Evolutionary conservation across 2,888 invertebrate species (phyloP), one percentile per base, ranked within the genome.

Genomic region (Lepidochrysops patricia): DNA sequence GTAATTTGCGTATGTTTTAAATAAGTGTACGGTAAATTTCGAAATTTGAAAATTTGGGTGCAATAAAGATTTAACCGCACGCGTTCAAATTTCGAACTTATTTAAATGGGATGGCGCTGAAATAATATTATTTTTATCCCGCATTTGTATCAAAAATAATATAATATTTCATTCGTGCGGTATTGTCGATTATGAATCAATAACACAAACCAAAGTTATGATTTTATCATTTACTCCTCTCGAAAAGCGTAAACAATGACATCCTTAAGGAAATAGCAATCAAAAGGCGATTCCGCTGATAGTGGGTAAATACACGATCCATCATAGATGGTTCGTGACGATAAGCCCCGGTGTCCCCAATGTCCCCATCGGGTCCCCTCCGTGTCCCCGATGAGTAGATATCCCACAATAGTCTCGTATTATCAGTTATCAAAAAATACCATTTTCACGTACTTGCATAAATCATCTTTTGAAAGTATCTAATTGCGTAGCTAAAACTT

Each of bases 291-390:
- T 54, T 32, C 19, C 54, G 6, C 5, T 19, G 54, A 29, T 15
- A 29, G 54, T 27, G 15, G 29, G 52, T 32, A 54, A 54, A 54
- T 54, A 54, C 25, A 19, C 50, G 32, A 49, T 50, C 48, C 27
- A 50, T 34, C 13, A 32, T 25, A 58, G 50, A 58, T 58, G 32
- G 58, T 23, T 58, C 50, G 49, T 58, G 58, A 58, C 19, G 43
- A 43, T 43, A 43, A 23, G n/a, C n/a, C 34, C 34, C n/a, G n/a
- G 12, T 12, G 32, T 32, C 32, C 32, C 32, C 32, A 4, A 7
- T 2, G 32, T 32, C 32, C 37, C 37, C 37, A 12, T 1, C n/a
- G 35, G n/a, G 35, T 35, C 35, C 13, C 35, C 4, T 2, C n/a
- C n/a, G 6, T 19, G 43, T 43, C 23, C 43, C 19, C 43, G 19